A percentile compares a stretch with the other conserved stretches of the same genome.
Evolutionary conservation across 2,797 vertebrate species (phyloP).

Genomic region (Myiotriccus ornatus): DNA sequence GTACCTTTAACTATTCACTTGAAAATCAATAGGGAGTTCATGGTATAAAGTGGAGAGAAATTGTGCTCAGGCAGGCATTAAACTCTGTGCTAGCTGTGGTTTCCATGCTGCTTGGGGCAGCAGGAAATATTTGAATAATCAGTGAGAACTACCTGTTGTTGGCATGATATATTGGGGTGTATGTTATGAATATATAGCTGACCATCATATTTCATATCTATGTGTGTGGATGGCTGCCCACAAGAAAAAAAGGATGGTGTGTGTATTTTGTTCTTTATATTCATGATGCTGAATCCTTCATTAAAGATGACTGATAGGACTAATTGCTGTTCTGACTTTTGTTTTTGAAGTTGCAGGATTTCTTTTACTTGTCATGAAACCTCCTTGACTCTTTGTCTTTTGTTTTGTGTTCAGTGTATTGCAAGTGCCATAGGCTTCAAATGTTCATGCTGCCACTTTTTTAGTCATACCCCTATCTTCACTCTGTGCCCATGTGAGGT

Average conservation of each 20-base stretch:
- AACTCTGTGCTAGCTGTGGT: rapidly evolving
- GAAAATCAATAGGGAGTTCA: not conserved
- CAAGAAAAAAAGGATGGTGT: not conserved
- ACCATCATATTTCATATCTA: not conserved
- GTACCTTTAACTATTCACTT: not conserved
- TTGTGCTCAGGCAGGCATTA: not conserved
- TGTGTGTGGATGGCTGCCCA: not conserved
- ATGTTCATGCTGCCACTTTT: not conserved
- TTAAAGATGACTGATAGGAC: not conserved
- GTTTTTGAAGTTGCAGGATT: not conserved
- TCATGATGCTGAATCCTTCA: not conserved
- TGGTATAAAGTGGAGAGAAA: not conserved
- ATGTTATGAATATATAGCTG: not conserved
- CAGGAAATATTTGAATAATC: not conserved
- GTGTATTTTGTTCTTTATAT: not conserved
- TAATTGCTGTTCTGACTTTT: not conserved
- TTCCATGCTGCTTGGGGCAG: not conserved
- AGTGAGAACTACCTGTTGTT: not conserved
- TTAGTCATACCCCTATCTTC: not conserved
- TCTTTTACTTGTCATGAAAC: not conserved
- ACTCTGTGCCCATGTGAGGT: not conserved
- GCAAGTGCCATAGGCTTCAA: not conserved
- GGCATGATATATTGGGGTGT: not conserved
- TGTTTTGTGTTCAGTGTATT: not conserved
- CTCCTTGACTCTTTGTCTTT: not conserved